phyloP scores from a whole-genome alignment of 1,140 invertebrate genomes.

The Capitella teleta region DNA sequence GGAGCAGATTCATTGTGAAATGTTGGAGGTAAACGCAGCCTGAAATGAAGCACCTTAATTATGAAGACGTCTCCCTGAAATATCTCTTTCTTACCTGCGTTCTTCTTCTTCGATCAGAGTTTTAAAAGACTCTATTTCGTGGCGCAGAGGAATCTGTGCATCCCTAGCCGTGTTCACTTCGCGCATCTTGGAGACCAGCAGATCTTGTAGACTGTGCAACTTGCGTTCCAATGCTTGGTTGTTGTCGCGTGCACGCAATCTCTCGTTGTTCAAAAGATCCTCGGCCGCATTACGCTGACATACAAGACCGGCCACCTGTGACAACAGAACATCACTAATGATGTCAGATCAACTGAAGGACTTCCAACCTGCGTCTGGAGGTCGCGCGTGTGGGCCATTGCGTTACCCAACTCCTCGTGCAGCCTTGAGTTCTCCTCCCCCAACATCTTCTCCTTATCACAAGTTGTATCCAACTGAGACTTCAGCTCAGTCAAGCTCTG shows the following conservation, averaged over 20 bases:
- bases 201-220: slow-evolving; percentile 22
- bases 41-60: no score
- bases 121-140: slow-evolving; percentile 26
- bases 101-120: slow-evolving; percentile 28
- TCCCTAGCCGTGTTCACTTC: slow-evolving; percentile 21
- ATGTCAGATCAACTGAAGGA: background rate
- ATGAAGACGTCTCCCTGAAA: no score
- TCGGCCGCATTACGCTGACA: slow-evolving; percentile 20
- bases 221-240: slow-evolving; percentile 19
- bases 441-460: background rate
- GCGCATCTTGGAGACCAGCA: slow-evolving; percentile 24
- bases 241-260: slow-evolving; percentile 17
- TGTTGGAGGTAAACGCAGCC: no score
- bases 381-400: no score
- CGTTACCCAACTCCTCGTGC: no score
- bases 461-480: background rate
- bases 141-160: slow-evolving; percentile 21
- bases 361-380: background rate
- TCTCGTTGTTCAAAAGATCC: slow-evolving; percentile 17
- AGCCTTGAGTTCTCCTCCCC: no score
- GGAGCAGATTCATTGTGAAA: no score
- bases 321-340: background rate
- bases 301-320: slow-evolving; percentile 19
- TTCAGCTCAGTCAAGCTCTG: slow-evolving; percentile 21
- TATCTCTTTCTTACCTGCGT: slow-evolving; percentile 23